These are phyloP conservation scores for Epizoanthus illoricatus DNA, from an alignment of 92 coral and sea anemone genomes.

Conservation along the genomic window DNA sequence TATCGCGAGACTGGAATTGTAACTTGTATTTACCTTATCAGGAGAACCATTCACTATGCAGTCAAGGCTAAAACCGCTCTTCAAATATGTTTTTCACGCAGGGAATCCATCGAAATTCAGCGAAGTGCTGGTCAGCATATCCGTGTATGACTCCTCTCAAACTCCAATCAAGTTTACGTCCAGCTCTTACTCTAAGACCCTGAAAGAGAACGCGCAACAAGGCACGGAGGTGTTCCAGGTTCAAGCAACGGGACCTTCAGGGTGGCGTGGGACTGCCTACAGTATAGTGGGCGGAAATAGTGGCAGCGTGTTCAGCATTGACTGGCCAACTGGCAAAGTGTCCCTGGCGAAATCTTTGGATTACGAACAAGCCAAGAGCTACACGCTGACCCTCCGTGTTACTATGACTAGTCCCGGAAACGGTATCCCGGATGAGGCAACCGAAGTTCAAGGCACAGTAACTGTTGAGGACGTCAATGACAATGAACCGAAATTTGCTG, in stretches of 20 bases:
- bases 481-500: conserved; percentile 74
- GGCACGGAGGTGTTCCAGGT: conserved; percentile 61
- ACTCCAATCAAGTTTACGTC: conserved; percentile 50
- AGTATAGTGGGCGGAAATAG: conserved; percentile 81
- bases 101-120: conserved; percentile 48
- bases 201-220: conserved; percentile 49
- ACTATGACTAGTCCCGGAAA: conserved; percentile 27
- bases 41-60: neutral
- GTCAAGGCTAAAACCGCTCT: neutral
- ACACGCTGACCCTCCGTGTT: conserved; percentile 75
- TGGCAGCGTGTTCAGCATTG: conserved; percentile 64
- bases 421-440: conserved; percentile 54
- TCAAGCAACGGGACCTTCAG: conserved; percentile 58
- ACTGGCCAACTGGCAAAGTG: conserved; percentile 59
- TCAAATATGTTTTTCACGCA: neutral
- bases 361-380: conserved; percentile 62
- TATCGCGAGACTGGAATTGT: too few relatives aligned
- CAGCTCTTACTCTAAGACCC: conserved; percentile 47
- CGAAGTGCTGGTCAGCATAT: conserved; percentile 64
- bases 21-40: too few relatives aligned
- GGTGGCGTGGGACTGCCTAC: conserved; percentile 43
- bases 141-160: conserved; percentile 55
- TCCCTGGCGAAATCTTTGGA: conserved; percentile 55
- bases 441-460: conserved; percentile 64
- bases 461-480: conserved; percentile 76